phyloP scores from a whole-genome alignment of 2,888 invertebrate species.

The Nomada ruficornis region DNA sequence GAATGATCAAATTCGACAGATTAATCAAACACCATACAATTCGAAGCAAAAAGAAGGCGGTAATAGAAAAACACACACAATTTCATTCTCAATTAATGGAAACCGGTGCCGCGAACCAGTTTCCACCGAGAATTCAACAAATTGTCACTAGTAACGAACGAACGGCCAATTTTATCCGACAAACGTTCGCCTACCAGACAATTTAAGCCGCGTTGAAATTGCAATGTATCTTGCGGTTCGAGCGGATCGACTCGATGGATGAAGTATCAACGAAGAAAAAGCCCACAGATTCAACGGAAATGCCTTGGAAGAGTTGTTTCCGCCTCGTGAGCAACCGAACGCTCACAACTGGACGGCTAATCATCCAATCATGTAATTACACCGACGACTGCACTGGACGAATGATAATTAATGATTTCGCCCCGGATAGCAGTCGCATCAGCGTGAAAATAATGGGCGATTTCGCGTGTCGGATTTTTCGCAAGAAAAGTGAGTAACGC shows the following conservation, averaged over 20 bases:
- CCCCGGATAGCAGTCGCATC: conserved; percentile 46
- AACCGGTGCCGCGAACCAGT: neutral
- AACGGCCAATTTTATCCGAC: conserved; percentile 5
- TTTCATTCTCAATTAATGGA: neutral
- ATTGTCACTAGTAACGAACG: neutral
- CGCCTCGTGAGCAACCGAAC: conserved; percentile 5
- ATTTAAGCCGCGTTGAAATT: conserved; percentile 17
- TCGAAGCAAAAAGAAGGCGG: too few relatives aligned
- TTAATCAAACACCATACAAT: too few relatives aligned
- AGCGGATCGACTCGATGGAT: conserved; percentile 1
- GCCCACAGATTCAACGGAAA: conserved; percentile 36
- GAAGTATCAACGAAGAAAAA: conserved; percentile 6
- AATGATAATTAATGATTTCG: conserved; percentile 74
- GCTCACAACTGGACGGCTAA: conserved; percentile 60
- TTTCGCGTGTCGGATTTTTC: conserved; percentile 52
- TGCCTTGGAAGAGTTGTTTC: conserved; percentile 44
- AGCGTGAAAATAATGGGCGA: conserved; percentile 28
- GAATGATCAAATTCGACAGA: too few relatives aligned
- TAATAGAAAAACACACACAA: neutral
- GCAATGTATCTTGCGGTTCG: conserved; percentile 13
- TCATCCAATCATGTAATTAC: conserved; percentile 78
- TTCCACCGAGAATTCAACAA: neutral
- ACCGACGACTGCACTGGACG: conserved; percentile 64
- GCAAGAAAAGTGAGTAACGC: conserved; percentile 50
- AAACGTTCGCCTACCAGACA: conserved; percentile 8